phyloP scores from a whole-genome alignment of 1,140 invertebrate species.

The Gerris buenoi region DNA sequence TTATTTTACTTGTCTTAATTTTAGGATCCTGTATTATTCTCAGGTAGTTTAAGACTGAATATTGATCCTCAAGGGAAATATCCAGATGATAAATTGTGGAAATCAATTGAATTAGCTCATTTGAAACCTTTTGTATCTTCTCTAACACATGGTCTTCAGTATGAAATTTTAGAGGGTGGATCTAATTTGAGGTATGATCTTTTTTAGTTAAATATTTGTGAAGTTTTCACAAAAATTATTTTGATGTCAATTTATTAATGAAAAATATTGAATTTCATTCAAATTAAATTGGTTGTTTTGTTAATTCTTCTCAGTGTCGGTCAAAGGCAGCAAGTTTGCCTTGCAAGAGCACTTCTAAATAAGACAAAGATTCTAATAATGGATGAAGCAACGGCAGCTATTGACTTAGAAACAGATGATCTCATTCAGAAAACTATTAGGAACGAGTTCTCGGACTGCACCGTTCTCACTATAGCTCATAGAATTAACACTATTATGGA shows the following conservation, averaged over 20 bases:
- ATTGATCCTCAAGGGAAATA: slow-evolving; percentile 68
- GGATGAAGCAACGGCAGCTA: slow-evolving; percentile 85
- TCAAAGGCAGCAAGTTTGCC: slow-evolving; percentile 77
- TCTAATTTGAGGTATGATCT: slow-evolving; percentile 54
- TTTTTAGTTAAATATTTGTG: not conserved
- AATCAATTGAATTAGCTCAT: slow-evolving; percentile 56
- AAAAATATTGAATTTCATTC: not conserved
- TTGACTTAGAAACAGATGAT: slow-evolving; percentile 84
- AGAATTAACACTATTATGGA: slow-evolving; percentile 89
- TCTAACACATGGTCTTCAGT: slow-evolving; percentile 50
- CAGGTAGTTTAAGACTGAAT: slow-evolving; percentile 63
- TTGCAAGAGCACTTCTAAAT: slow-evolving; percentile 69
- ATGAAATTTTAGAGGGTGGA: slow-evolving; percentile 71
- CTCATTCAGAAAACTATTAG: slow-evolving; percentile 79
- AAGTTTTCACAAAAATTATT: slow-evolving; percentile 18
- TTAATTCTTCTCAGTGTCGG: slow-evolving; percentile 42
- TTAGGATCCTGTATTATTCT: slow-evolving; percentile 75
- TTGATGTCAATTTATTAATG: not conserved
- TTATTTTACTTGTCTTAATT: not conserved
- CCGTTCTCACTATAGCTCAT: slow-evolving; percentile 87
- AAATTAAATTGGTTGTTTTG: not conserved
- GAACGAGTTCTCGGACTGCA: slow-evolving; percentile 72
- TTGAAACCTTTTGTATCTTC: slow-evolving; percentile 59
- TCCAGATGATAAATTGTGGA: slow-evolving; percentile 66
- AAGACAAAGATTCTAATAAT: slow-evolving; percentile 81